These are phyloP conservation scores for Micronycteris hirsuta DNA, from an alignment of 2,113 vertebrate species.

Conservation along the genomic window DNA sequence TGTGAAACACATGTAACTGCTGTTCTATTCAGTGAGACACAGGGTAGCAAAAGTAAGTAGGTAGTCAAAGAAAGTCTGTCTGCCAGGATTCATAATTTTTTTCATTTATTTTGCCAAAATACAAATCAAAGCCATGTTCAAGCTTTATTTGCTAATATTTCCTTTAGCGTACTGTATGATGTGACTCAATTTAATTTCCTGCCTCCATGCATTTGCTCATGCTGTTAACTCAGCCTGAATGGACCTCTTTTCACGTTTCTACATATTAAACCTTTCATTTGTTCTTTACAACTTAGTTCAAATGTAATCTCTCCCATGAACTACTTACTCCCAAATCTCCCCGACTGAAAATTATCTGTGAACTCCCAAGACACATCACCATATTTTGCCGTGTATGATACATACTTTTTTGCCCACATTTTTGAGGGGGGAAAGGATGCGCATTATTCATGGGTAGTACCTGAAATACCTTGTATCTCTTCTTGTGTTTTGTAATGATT, in stretches of 20 bases:
- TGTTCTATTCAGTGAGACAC: not conserved
- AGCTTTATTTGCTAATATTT: slow-evolving; percentile 27
- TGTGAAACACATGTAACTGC: not conserved
- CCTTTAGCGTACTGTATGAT: not conserved
- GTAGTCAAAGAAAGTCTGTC: slow-evolving; percentile 22
- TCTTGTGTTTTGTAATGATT: no score
- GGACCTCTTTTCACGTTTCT: slow-evolving; percentile 7
- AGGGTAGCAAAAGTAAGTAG: slow-evolving; percentile 15
- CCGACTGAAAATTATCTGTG: not conserved
- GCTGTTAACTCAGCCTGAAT: not conserved
- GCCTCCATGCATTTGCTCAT: not conserved
- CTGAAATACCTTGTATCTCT: no score
- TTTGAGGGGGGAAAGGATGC: no score
- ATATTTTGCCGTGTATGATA: no score
- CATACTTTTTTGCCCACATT: no score
- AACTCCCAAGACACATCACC: not conserved
- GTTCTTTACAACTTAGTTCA: not conserved
- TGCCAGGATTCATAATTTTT: not conserved
- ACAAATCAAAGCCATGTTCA: slow-evolving; percentile 4
- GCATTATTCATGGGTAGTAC: no score
- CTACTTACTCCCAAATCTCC: not conserved
- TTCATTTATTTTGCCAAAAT: slow-evolving; percentile 37
- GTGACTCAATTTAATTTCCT: slow-evolving; percentile 26
- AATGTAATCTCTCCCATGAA: slow-evolving; percentile 14
- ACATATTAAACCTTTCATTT: not conserved